Percentiles rank a stretch among this genome's conserved stretches.
phyloP scores from a whole-genome alignment of 2,888 invertebrate genomes.

The Linhomoeus sp. region DNA sequence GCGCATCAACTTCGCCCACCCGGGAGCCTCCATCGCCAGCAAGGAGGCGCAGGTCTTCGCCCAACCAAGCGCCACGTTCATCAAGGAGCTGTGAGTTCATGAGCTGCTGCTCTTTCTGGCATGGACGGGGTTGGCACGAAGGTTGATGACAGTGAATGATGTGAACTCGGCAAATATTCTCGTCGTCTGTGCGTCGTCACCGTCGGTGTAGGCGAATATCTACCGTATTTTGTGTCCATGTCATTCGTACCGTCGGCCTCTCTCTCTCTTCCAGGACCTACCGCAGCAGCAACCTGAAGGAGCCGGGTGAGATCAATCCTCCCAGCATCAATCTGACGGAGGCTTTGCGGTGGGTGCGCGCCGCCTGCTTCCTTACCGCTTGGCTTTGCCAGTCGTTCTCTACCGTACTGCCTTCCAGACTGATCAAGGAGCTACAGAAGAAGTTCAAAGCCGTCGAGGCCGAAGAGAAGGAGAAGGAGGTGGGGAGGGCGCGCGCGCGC shows the following conservation, averaged over 20 bases:
- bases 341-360: conserved; percentile 80
- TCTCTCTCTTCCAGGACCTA: conserved; percentile 45
- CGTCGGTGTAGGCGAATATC: too few species aligned
- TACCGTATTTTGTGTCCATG: too few species aligned
- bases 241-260: too few species aligned
- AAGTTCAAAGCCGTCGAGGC: conserved; percentile 94
- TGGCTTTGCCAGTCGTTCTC: too few species aligned
- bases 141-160: too few species aligned
- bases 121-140: neutral
- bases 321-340: conserved; percentile 88
- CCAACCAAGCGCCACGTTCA: conserved; percentile 83
- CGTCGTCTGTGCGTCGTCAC: too few species aligned
- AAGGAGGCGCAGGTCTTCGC: conserved; percentile 75
- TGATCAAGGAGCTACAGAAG: conserved; percentile 97
- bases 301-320: conserved; percentile 78
- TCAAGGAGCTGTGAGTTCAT: conserved; percentile 87
- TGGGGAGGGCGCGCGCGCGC: too few species aligned
- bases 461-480: conserved; percentile 93
- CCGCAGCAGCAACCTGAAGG: conserved; percentile 87
- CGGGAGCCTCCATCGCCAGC: conserved; percentile 69
- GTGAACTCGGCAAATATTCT: too few species aligned
- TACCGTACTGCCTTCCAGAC: too few species aligned
- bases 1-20: conserved; percentile 90
- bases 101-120: conserved; percentile 1
- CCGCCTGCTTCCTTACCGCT: too few species aligned